Percentiles rank a stretch among this genome's conserved stretches.
These are phyloP conservation scores for Callyntrura sp. DNA, from an alignment of 2,888 invertebrate species.

Conservation along the genomic window DNA sequence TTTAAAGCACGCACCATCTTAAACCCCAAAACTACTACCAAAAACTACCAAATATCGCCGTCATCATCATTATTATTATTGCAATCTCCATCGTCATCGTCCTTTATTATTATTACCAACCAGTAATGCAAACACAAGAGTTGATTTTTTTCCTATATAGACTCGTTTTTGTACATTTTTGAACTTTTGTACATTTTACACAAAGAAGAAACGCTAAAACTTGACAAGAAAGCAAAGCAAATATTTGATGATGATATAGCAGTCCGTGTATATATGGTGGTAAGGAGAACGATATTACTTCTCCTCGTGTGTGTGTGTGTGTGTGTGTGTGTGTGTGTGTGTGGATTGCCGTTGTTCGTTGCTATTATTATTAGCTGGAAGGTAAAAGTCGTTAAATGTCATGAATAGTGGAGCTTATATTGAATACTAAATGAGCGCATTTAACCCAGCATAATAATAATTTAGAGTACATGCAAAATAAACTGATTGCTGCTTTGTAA, in stretches of 20 bases:
- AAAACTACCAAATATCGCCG: too few relatives aligned
- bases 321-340: not conserved
- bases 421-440: conserved; percentile 49
- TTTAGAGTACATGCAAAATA: conserved; percentile 23
- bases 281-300: not conserved
- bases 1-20: conserved; percentile 27
- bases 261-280: not conserved
- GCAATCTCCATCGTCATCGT: not conserved
- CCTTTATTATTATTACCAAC: conserved; percentile 34
- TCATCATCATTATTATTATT: conserved; percentile 34
- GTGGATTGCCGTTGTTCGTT: conserved; percentile 16
- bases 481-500: conserved; percentile 26
- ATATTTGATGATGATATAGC: conserved; percentile 46
- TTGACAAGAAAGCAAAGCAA: conserved; percentile 62
- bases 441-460: conserved; percentile 44
- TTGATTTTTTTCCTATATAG: conserved; percentile 8
- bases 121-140: conserved; percentile 1
- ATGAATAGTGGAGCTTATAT: conserved; percentile 55
- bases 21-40: not conserved
- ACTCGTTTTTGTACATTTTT: not conserved
- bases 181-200: not conserved
- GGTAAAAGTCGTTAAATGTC: conserved; percentile 65
- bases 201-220: not conserved
- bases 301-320: not conserved
- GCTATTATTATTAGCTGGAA: conserved; percentile 47